phyloP scores from a whole-genome alignment of 2,797 vertebrate species.

The Tangara arthus region DNA sequence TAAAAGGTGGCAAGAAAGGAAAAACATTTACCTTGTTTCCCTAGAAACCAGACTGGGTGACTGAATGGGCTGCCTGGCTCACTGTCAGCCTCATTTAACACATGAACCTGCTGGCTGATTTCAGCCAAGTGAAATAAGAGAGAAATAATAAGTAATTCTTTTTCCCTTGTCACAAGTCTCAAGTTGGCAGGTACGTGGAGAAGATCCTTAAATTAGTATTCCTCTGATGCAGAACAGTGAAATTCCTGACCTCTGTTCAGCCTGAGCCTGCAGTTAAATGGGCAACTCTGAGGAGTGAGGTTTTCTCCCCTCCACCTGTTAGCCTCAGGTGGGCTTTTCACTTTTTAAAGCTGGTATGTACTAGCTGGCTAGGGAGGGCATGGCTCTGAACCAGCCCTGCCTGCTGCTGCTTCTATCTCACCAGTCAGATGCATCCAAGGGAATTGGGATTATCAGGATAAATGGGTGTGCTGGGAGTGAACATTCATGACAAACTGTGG shows the following conservation, averaged over 20 bases:
- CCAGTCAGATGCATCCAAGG: not conserved
- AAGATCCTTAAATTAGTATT: not conserved
- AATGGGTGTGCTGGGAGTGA: not conserved
- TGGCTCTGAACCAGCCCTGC: not conserved
- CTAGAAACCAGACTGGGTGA: constrained; percentile 43
- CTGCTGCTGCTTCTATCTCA: not conserved
- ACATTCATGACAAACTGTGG: accelerated
- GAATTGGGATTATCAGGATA: not conserved
- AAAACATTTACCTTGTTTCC: constrained; percentile 64
- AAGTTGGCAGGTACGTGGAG: not conserved
- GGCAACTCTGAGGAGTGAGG: not conserved
- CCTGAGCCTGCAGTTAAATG: not conserved
- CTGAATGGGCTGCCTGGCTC: constrained; percentile 19
- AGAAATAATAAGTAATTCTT: not conserved
- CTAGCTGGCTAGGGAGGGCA: not conserved
- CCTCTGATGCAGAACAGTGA: not conserved
- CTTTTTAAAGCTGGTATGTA: accelerated
- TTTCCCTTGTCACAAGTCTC: not conserved
- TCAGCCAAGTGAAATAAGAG: not conserved
- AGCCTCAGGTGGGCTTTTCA: not conserved
- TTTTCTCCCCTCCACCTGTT: not conserved
- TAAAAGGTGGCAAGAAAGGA: not conserved
- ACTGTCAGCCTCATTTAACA: not conserved
- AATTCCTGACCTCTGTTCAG: not conserved
- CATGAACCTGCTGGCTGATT: not conserved